Evolutionary conservation across 2,888 invertebrate species (phyloP), one percentile per base, ranked within the genome.

Genomic region (Spatulosminthurus flaviceps): DNA sequence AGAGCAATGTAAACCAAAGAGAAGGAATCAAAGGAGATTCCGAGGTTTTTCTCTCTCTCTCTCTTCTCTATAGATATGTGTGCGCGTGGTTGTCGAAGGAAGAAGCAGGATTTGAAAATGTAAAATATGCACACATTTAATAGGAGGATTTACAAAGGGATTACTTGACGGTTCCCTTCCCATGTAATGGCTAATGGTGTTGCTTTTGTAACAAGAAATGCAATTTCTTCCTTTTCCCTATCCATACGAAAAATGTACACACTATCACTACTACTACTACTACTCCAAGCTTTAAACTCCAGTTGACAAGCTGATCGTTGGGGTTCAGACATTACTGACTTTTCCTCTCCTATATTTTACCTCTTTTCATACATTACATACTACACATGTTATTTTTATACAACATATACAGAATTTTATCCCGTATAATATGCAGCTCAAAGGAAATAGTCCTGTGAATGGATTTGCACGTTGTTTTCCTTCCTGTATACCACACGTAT

Each of bases 71-170:
- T n/a, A n/a, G n/a, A n/a, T n/a, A n/a, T n/a, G n/a, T n/a, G n/a
- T n/a, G n/a, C n/a, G n/a, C n/a, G n/a, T n/a, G n/a, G n/a, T n/a
- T n/a, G n/a, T n/a, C n/a, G n/a, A n/a, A n/a, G n/a, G n/a, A n/a
- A n/a, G n/a, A n/a, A n/a, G n/a, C n/a, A 9, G 60, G 60, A 60
- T 21, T 4, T 19, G 24, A 24, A 64, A 70, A 21, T 41, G 70
- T 70, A 70, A 70, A 70, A 70, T 70, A 70, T 70, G 70, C 22
- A 70, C n/a, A 41, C 41, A 42, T n/a, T 41, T 70, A 70, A 29
- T 70, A 41, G 21, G 21, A 70, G 70, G 70, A 70, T 70, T 70
- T 70, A 29, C 42, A 41, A 34, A 42, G 28, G 70, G 70, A 70
- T 70, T 70, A 70, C 41, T 41, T 41, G 42, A 22, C 70, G 28